These are phyloP conservation scores for Mungos mungo DNA, from an alignment of 2,113 vertebrate genomes.

Conservation along the genomic window DNA sequence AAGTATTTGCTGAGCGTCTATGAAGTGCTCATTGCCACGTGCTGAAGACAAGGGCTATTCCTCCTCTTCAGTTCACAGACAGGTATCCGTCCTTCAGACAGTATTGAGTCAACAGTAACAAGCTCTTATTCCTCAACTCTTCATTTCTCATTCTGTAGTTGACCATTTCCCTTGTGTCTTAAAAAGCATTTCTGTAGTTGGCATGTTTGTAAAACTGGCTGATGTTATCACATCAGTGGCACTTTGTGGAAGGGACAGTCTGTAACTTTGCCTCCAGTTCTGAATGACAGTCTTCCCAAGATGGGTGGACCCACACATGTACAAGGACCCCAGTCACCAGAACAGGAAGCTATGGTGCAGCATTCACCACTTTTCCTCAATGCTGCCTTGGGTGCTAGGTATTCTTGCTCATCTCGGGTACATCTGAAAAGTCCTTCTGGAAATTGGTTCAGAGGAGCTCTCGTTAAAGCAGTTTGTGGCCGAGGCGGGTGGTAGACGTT, in stretches of 20 bases:
- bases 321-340: not conserved
- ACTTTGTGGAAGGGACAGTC: not conserved
- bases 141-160: not conserved
- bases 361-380: not conserved
- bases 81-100: not conserved
- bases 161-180: not conserved
- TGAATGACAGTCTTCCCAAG: too few species aligned
- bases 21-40: not conserved
- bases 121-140: not conserved
- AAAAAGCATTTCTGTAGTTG: not conserved
- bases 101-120: not conserved
- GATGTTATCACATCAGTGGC: not conserved
- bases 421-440: not conserved
- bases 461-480: not conserved
- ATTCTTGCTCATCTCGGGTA: not conserved
- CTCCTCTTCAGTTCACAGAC: not conserved
- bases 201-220: not conserved
- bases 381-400: not conserved
- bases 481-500: not conserved
- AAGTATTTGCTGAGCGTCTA: not conserved
- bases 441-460: not conserved
- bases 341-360: accelerated
- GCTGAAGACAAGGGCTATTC: not conserved
- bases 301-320: accelerated
- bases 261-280: not conserved